Evolutionary conservation across 2,888 invertebrate species (phyloP), one percentile per base, ranked within the genome.

Genomic region (Scelioninae gen. 2): DNA sequence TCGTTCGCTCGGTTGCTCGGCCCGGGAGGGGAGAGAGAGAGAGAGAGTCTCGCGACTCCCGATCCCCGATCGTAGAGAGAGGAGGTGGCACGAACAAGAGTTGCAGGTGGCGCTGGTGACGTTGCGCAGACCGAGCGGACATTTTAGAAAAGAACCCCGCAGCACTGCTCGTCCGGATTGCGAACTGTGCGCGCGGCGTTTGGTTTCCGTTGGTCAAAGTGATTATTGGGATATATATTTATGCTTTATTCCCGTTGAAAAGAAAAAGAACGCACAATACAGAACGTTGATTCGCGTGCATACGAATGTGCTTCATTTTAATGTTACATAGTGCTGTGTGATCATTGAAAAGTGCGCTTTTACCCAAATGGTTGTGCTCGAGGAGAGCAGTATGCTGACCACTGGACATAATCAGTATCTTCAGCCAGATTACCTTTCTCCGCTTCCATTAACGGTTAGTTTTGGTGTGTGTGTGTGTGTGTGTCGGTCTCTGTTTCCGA

Each of bases 371-470:
- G 95, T 95, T 89, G 95, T 95, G 87, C 90, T 95, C 88, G 95
- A 95, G 91, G 93, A 94, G 89, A 92, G 93, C 88, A 93, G 92
- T 89, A 93, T 96, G 91, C 91, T 94, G 89, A 92, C 94, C 84
- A 91, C 93, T 81, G 93, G 94, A 86, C 94, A 93, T 83, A 96
- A 96, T 88, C 97, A 97, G 89, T 97, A 97, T 88, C 89, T 97
- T 81, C 95, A 96, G 87, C 97, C 97, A 88, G 97, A 97, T 90
- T 97, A 97, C 89, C 90, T 97, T 84, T 94, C 96, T 80, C 97
- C 97, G 80, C 90, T 97, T 86, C 94, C 96, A 77, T 95, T 96
- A 76, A 94, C 96, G 92, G 97, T 97, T 91, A 93, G n/a, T n/a
- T n/a, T n/a, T n/a, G n/a, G n/a, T n/a, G n/a, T n/a, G n/a, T n/a